These are phyloP conservation scores for Drosophila grimshawi DNA, from an alignment of 1,140 invertebrate genomes.

Conservation along the genomic window DNA sequence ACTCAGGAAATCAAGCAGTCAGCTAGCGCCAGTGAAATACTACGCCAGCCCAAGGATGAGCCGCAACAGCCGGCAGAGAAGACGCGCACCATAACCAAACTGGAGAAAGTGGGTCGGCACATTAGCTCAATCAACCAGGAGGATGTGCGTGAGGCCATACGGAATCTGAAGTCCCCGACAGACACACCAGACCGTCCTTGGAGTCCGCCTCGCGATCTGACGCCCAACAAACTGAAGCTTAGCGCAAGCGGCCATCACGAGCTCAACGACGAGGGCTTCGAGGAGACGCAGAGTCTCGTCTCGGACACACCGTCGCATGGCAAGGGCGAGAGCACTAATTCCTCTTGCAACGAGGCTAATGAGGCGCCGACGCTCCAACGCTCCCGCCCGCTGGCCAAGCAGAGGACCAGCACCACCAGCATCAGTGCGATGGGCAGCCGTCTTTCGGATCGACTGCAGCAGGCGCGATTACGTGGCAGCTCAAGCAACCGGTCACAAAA, in stretches of 20 bases:
- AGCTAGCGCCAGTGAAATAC: constrained; percentile 87
- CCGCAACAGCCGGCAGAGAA: constrained; percentile 42
- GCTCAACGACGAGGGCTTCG: constrained; percentile 94
- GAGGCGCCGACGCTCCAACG: constrained; percentile 55
- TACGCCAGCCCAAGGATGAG: constrained; percentile 82
- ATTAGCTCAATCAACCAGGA: constrained; percentile 88
- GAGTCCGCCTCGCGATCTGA: constrained; percentile 84
- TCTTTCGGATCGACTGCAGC: constrained; percentile 73
- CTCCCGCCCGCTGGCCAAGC: constrained; percentile 59
- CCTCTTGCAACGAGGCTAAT: constrained; percentile 87
- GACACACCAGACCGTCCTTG: constrained; percentile 86
- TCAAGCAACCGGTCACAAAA: constrained; percentile 43
- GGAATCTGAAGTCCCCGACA: constrained; percentile 87
- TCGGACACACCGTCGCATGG: constrained; percentile 93
- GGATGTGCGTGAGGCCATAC: constrained; percentile 87
- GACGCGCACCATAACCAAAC: constrained; percentile 79
- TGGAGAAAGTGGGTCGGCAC: constrained; percentile 84
- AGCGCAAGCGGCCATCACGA: constrained; percentile 86
- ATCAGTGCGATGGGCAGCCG: constrained; percentile 71
- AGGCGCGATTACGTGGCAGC: constrained; percentile 53
- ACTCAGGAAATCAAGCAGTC: constrained; percentile 59
- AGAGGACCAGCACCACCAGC: constrained; percentile 63
- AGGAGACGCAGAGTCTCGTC: constrained; percentile 93
- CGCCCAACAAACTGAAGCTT: constrained; percentile 54
- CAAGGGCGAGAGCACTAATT: constrained; percentile 86